Evolutionary conservation across 2,797 vertebrate genomes (phyloP).

Genomic region (Dromococcyx pavoninus): DNA sequence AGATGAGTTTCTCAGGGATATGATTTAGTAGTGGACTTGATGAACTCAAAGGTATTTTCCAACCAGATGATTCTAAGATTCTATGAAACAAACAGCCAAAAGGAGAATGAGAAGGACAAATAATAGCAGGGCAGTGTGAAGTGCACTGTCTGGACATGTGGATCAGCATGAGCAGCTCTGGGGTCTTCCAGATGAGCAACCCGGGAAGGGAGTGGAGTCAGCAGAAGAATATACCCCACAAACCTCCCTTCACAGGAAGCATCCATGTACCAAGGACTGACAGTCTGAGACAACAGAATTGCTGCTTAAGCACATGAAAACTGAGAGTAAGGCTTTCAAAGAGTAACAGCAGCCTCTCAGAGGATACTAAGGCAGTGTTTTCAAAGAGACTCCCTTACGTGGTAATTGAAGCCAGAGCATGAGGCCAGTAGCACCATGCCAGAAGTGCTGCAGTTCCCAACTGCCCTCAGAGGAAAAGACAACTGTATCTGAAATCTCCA

Average conservation of each 20-base stretch:
- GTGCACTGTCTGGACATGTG: rapidly evolving
- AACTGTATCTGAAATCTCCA: constrained; percentile 7
- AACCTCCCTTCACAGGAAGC: background rate
- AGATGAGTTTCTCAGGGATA: no score
- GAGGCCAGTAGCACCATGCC: constrained; percentile 31
- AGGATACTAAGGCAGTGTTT: background rate
- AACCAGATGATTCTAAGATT: no score
- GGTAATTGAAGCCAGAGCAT: constrained; percentile 49
- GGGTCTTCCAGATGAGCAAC: background rate
- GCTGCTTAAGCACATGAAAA: background rate
- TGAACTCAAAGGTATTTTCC: no score
- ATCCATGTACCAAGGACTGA: background rate
- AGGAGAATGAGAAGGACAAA: background rate
- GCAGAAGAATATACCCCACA: background rate
- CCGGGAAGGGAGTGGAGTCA: background rate
- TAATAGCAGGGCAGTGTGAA: background rate
- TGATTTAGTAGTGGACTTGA: no score
- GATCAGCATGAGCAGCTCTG: background rate
- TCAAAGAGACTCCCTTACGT: constrained; percentile 42
- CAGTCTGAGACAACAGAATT: no score
- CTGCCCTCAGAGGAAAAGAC: constrained; percentile 35
- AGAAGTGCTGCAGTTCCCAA: constrained; percentile 26
- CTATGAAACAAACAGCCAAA: background rate
- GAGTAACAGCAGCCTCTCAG: constrained; percentile 29
- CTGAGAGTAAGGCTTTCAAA: background rate